phyloP scores from a whole-genome alignment of 2,888 invertebrate species.

The Chalcosyrphus nemorum region DNA sequence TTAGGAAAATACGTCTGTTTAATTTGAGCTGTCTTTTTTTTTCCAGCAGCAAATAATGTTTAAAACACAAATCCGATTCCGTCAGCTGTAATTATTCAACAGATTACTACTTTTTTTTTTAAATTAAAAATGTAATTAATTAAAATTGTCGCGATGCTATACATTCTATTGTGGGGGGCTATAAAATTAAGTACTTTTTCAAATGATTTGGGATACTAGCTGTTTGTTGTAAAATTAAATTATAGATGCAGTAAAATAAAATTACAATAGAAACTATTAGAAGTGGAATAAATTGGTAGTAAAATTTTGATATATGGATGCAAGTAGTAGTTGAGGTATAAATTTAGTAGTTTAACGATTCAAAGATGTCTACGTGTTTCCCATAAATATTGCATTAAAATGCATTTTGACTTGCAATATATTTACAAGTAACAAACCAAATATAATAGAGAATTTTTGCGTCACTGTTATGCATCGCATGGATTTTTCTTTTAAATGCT shows the following conservation, averaged over 20 bases:
- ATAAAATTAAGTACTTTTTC: not conserved
- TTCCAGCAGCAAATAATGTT: not conserved
- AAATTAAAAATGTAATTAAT: not conserved
- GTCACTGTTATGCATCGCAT: not conserved
- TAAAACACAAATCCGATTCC: not conserved
- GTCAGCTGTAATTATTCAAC: not conserved
- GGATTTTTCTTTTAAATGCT: not conserved
- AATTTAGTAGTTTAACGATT: not conserved
- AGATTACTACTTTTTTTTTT: no score
- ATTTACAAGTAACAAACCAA: not conserved
- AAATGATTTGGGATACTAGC: not conserved
- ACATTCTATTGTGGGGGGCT: not conserved
- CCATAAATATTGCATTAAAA: conserved; percentile 6
- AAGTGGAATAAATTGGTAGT: conserved; percentile 30
- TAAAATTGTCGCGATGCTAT: not conserved
- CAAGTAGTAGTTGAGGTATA: not conserved
- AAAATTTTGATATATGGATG: conserved; percentile 7
- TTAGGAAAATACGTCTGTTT: not conserved
- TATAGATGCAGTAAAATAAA: not conserved
- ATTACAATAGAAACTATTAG: not conserved
- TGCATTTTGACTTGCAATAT: not conserved
- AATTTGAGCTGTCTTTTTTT: not conserved
- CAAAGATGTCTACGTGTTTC: not conserved
- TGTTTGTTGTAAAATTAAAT: not conserved
- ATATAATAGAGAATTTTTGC: not conserved